These are phyloP conservation scores for Setophaga coronata DNA, from an alignment of 2,113 vertebrate genomes.

Conservation along the genomic window DNA sequence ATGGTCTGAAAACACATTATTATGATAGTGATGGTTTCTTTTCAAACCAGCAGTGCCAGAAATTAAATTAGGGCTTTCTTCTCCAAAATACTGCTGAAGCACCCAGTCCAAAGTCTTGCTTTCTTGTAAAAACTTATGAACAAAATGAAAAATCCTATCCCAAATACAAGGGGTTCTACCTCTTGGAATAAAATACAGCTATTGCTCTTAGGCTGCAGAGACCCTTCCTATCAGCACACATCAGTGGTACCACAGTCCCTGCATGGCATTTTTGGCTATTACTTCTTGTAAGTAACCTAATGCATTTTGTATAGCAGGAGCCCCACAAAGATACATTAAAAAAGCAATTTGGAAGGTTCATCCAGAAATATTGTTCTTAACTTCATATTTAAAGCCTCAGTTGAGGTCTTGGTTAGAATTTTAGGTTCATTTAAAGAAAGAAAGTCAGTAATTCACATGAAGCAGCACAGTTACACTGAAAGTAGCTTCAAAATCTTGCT, in stretches of 20 bases:
- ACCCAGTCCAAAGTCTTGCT: not conserved
- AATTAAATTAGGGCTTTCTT: not conserved
- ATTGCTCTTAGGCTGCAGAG: not conserved
- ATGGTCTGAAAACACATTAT: not conserved
- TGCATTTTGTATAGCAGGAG: not conserved
- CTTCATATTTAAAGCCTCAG: not conserved
- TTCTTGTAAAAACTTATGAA: not conserved
- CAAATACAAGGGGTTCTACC: not conserved
- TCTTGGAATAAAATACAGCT: not conserved
- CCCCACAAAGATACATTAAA: not conserved
- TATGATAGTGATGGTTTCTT: not conserved
- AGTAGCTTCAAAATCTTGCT: not conserved
- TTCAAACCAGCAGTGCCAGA: not conserved
- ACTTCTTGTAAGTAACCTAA: rapidly evolving
- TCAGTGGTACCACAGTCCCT: not conserved
- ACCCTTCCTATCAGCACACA: not conserved
- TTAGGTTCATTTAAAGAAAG: not conserved
- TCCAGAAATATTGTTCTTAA: not conserved
- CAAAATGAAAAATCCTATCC: not conserved
- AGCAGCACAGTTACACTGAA: not conserved
- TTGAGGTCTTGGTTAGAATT: not conserved
- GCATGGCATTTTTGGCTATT: not conserved
- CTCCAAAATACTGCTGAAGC: not conserved
- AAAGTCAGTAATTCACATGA: not conserved
- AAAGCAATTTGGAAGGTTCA: not conserved